phyloP scores from a whole-genome alignment of 2,888 invertebrate genomes.

The Netelia melanura region DNA sequence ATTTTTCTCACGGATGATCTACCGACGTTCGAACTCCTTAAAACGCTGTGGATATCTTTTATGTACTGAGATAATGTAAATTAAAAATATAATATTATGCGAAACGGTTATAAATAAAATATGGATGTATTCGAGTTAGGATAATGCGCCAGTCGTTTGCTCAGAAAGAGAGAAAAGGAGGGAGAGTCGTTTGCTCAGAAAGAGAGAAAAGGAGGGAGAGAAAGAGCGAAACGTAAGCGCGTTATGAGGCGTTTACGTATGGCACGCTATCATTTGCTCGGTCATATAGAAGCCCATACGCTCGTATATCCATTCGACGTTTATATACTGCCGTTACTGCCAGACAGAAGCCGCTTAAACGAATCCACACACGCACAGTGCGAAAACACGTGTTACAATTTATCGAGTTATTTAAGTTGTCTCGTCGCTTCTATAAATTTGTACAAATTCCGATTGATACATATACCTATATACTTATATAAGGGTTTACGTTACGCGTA shows the following conservation, averaged over 20 bases:
- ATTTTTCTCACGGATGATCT: not conserved
- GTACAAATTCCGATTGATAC: conserved; percentile 20
- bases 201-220: not conserved
- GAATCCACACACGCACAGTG: conserved; percentile 1
- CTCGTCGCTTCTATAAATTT: conserved; percentile 11
- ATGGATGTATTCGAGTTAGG: conserved; percentile 36
- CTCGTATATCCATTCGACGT: conserved; percentile 53
- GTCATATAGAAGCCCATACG: conserved; percentile 10
- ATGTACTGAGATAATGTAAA: conserved; percentile 7
- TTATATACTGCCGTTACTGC: conserved; percentile 52
- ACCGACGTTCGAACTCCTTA: not conserved
- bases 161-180: not conserved
- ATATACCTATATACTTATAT: not conserved
- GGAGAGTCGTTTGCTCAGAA: conserved; percentile 21
- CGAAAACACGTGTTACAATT: conserved; percentile 12
- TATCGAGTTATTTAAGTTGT: conserved; percentile 18
- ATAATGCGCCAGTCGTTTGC: conserved; percentile 45
- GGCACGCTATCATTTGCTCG: conserved; percentile 7
- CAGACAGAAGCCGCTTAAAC: conserved; percentile 18
- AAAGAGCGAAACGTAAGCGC: not conserved
- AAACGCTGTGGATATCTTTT: not conserved
- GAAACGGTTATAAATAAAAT: conserved; percentile 46
- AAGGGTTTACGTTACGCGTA: not conserved
- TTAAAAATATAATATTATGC: conserved; percentile 27
- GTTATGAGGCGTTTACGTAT: not conserved